Evolutionary conservation across 2,888 invertebrate genomes (phyloP).

Genomic region (Chironomus riparius): DNA sequence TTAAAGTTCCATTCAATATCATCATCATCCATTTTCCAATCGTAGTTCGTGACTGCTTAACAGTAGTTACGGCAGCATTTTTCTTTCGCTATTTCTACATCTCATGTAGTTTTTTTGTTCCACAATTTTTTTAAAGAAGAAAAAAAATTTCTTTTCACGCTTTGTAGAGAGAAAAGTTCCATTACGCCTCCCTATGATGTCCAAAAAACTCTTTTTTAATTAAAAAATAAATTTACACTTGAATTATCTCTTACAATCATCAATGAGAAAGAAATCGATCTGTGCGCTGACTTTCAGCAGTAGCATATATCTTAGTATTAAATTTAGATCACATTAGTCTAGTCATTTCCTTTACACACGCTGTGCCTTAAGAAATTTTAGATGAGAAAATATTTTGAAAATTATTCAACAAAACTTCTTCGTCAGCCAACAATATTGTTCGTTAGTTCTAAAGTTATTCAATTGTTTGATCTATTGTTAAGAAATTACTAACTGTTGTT

Average conservation of each 20-base stretch:
- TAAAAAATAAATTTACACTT: slow-evolving; percentile 2
- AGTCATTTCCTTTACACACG: neutral
- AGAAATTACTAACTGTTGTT: no score
- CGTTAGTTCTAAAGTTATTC: no score
- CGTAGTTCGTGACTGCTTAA: neutral
- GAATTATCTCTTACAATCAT: neutral
- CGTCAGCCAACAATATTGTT: no score
- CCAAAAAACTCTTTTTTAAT: slow-evolving; percentile 4
- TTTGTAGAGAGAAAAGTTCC: neutral
- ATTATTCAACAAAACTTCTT: no score
- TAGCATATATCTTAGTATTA: neutral
- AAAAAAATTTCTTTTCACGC: neutral
- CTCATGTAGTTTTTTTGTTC: neutral
- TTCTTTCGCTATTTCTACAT: neutral
- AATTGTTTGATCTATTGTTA: no score
- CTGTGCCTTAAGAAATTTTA: neutral
- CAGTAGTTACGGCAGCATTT: neutral
- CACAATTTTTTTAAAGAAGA: neutral
- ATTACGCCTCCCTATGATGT: neutral
- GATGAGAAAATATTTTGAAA: no score
- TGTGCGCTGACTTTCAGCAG: neutral
- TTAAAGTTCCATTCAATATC: neutral
- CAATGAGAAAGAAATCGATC: neutral
- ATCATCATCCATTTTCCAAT: neutral
- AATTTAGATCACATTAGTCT: neutral